These are phyloP conservation scores for Rotaria magnacalcarata DNA, from an alignment of 2,888 invertebrate genomes.

Conservation along the genomic window DNA sequence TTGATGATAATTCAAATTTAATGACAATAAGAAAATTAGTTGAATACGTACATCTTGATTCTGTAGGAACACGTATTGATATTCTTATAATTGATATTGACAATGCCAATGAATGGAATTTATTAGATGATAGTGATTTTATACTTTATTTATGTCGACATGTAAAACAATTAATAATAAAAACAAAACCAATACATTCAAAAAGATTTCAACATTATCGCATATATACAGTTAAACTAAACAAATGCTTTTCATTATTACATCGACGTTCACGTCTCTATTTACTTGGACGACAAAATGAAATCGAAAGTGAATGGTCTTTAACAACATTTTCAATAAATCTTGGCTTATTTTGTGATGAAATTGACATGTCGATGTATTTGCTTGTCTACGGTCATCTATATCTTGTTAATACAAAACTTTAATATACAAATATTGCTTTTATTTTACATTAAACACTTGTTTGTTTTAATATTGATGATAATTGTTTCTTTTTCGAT, in stretches of 20 bases:
- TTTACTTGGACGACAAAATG: neutral
- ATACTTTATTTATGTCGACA: slow-evolving; percentile 17
- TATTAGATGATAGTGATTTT: slow-evolving; percentile 35
- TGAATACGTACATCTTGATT: neutral
- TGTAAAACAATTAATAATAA: slow-evolving; percentile 33
- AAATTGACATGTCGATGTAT: slow-evolving; percentile 32
- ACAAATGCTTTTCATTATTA: slow-evolving; percentile 29
- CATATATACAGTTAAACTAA: slow-evolving; percentile 32
- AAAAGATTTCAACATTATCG: slow-evolving; percentile 20
- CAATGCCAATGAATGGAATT: slow-evolving; percentile 33
- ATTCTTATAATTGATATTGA: slow-evolving; percentile 19
- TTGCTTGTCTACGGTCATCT: slow-evolving; percentile 17
- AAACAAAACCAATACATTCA: slow-evolving; percentile 36
- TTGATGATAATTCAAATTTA: slow-evolving; percentile 23
- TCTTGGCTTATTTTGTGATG: slow-evolving; percentile 34
- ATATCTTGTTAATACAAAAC: slow-evolving; percentile 28
- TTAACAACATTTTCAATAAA: slow-evolving; percentile 4
- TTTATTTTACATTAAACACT: neutral
- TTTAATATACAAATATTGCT: neutral
- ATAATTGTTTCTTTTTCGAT: neutral
- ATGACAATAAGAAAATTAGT: neutral
- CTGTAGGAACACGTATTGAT: neutral
- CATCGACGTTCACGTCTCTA: slow-evolving; percentile 19
- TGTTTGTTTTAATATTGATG: neutral
- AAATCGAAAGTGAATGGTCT: slow-evolving; percentile 11